phyloP scores from a whole-genome alignment of 2,888 invertebrate species.

The Neria commutata region DNA sequence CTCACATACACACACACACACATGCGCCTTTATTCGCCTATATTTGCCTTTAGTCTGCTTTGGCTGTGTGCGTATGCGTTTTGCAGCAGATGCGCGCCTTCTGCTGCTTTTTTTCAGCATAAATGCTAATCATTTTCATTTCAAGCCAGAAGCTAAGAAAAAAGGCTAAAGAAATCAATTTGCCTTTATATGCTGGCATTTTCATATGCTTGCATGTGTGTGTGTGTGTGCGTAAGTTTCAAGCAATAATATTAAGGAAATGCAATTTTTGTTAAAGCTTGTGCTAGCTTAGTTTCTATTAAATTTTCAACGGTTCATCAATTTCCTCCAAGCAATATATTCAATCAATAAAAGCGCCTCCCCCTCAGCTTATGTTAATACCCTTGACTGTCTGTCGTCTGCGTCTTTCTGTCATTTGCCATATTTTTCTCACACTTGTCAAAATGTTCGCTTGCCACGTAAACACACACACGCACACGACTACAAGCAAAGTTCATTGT shows the following conservation, averaged over 20 bases:
- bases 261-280: too few relatives aligned
- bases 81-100: not conserved
- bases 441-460: not conserved
- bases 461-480: not conserved
- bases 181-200: too few relatives aligned
- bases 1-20: conserved; percentile 10
- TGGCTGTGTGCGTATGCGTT: not conserved
- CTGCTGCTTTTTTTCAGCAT: not conserved
- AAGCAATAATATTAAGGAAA: too few relatives aligned
- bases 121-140: not conserved
- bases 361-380: not conserved
- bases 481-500: conserved; percentile 3
- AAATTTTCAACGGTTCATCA: too few relatives aligned
- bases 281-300: too few relatives aligned
- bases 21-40: not conserved
- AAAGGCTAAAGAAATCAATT: not conserved
- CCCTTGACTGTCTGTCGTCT: not conserved
- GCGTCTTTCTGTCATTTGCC: not conserved
- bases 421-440: not conserved
- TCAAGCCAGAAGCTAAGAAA: too few relatives aligned
- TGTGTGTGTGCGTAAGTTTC: too few relatives aligned
- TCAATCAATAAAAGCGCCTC: too few relatives aligned
- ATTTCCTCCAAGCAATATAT: too few relatives aligned
- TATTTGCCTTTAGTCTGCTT: not conserved
- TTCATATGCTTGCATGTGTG: too few relatives aligned